phyloP scores from a whole-genome alignment of 2,888 invertebrate species.

The Diaphora mendica region DNA sequence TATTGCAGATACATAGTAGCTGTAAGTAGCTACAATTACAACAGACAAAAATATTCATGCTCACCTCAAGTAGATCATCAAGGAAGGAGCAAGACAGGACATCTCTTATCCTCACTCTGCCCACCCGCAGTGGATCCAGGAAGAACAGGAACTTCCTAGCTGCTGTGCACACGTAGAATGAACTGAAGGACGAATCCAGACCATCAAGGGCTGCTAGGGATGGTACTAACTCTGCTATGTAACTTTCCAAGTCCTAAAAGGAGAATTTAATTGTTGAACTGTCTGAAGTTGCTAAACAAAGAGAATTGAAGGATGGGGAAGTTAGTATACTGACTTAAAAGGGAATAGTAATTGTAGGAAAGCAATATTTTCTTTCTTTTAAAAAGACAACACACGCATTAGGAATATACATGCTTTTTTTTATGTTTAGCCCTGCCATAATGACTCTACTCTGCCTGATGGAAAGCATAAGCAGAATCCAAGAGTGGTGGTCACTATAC shows the following conservation, averaged over 20 bases:
- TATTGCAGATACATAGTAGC: too few species aligned
- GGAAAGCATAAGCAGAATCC: too few species aligned
- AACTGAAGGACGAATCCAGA: conserved; percentile 96
- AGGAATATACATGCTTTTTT: too few species aligned
- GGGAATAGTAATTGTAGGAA: too few species aligned
- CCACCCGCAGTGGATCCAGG: conserved; percentile 95
- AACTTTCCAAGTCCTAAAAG: conserved; percentile 95
- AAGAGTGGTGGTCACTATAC: too few species aligned
- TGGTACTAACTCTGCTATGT: conserved; percentile 96
- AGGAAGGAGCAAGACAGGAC: conserved; percentile 96
- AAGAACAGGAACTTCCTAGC: conserved; percentile 98
- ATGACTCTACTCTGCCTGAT: too few species aligned
- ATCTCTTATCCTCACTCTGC: conserved; percentile 95
- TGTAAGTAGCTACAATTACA: too few species aligned
- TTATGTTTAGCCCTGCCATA: too few species aligned
- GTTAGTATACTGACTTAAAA: too few species aligned
- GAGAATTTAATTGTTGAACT: conserved; percentile 29
- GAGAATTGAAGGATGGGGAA: too few species aligned
- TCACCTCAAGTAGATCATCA: conserved; percentile 95
- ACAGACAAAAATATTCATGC: conserved; percentile 18
- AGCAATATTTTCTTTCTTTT: too few species aligned
- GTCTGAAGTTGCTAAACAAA: not conserved
- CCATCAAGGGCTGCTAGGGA: conserved; percentile 96
- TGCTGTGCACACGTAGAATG: conserved; percentile 98
- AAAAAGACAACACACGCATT: too few species aligned